Evolutionary conservation across 2,888 invertebrate genomes (phyloP), one percentile per base, ranked within the genome.

Genomic region (Drosophila engyochracea): DNA sequence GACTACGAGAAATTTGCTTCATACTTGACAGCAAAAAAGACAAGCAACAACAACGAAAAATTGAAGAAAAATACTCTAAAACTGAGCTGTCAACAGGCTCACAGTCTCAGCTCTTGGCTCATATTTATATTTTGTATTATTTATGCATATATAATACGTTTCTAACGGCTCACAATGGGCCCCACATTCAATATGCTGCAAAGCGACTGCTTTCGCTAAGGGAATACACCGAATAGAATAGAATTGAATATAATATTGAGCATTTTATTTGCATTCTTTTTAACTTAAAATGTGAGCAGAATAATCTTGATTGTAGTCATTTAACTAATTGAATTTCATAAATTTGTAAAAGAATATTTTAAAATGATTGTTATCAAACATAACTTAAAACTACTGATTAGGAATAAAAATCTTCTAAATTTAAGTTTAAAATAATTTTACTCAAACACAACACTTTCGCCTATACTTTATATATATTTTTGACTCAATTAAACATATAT

Each of bases 51-150:
- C 30, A 61, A 49, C n/a, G 37, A 59, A 58, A 52, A 49, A 35
- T 10, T 37, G 0, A 44, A 39, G 33, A 51, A 51, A 37, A 61
- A 76, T 33, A 25, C 25, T 28, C 28, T 68, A 53, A 68, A 67
- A 61, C 66, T 70, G 70, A 61, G 74, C 78, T 89, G 90, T 90
- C 89, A 90, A 86, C 85, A 89, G 67, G 67, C 87, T 82, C 67
- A 62, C 63, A 82, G 64, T 64, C 65, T 67, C 30, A 77, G 81
- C 77, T 63, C 77, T 70, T 41, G 65, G 73, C 69, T 89, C 84
- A 81, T 86, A 89, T 90, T 81, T 81, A 81, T 90, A 79, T 81
- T 75, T 76, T 78, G 74, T 78, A 75, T 89, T 90, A 83, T 90
- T 85, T 90, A 89, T 89, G 91, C 81, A 90, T 81, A 71, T 75